These are phyloP conservation scores for Cotesia chilonis DNA, from an alignment of 1,140 invertebrate genomes.

Conservation along the genomic window DNA sequence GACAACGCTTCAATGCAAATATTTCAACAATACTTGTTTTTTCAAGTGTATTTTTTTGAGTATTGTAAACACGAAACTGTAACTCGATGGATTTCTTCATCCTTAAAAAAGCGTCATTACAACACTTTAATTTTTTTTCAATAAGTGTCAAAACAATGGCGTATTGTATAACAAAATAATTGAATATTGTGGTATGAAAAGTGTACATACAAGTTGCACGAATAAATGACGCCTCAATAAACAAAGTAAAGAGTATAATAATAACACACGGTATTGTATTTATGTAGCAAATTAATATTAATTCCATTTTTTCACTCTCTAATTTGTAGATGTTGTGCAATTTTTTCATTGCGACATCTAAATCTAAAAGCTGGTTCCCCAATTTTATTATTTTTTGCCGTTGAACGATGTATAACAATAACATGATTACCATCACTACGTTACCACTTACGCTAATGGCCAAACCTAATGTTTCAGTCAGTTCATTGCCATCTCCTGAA, in stretches of 20 bases:
- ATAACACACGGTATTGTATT: neutral
- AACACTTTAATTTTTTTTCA: neutral
- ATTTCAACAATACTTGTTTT: constrained; percentile 1
- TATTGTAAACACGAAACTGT: neutral
- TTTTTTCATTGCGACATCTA: neutral
- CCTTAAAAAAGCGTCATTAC: neutral
- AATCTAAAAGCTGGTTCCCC: neutral
- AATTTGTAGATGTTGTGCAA: neutral
- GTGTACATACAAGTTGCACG: neutral
- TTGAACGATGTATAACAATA: neutral
- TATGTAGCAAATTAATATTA: neutral
- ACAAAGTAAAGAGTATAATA: neutral
- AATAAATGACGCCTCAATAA: neutral
- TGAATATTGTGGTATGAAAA: neutral
- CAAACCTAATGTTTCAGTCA: neutral
- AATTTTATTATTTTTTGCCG: neutral
- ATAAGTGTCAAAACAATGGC: neutral
- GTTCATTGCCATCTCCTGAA: neutral
- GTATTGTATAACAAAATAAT: neutral
- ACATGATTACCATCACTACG: neutral
- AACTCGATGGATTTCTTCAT: neutral
- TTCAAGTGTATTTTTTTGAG: constrained; percentile 5
- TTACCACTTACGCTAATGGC: neutral
- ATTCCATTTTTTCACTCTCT: neutral
- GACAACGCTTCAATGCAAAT: neutral